Evolutionary conservation across 2,113 vertebrate genomes (phyloP), one percentile per base, ranked within the genome.

Genomic region (Pomatorhinus ruficollis): DNA sequence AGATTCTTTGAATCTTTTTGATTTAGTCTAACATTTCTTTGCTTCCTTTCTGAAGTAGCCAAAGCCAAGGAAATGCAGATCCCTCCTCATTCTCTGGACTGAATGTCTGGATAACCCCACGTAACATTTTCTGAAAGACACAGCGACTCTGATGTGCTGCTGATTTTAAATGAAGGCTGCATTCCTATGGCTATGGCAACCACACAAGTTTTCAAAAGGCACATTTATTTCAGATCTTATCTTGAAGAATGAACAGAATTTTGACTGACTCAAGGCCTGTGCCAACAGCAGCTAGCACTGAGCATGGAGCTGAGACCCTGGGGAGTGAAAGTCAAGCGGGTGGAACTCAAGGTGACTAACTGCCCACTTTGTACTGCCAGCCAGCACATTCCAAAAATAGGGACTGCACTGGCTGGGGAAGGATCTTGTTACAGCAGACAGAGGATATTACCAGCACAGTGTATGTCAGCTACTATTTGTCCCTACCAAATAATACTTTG

Each of bases 81-180:
- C 60, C n/a, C n/a, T 91, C 80, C 78, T 63, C 57, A 24, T 39
- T 69, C 50, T 65, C 81, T 27, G 35, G 45, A 28, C 65, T 8
- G 89, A 91, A 92, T 87, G 65, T 54, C 22, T 8, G 31, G 50
- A 86, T 87, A 97, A 95, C 87, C 57, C 89, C 89, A 86, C 5
- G 2, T 54, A 95, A 91, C 5, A 11, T 83, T 90, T 94, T 66
- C 90, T 91, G 74, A 87, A 91, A 78, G 72, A 90, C 85, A 83
- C 59, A 76, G 53, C 1, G 12, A 70, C 23, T 39, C 76, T 30
- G 47, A 66, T 17, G 42, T 4, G 57, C 70, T 94, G 83, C 60
- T 90, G 85, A 87, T 95, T 90, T 90, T 56, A 74, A 93, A 91
- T 15, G 84, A 97, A 90, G 88, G 50, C 91, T 69, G 52, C 91